Base-by-base conservation (phyloP, 2,888 invertebrate genomes). In the Mimas tiliae region DNA sequence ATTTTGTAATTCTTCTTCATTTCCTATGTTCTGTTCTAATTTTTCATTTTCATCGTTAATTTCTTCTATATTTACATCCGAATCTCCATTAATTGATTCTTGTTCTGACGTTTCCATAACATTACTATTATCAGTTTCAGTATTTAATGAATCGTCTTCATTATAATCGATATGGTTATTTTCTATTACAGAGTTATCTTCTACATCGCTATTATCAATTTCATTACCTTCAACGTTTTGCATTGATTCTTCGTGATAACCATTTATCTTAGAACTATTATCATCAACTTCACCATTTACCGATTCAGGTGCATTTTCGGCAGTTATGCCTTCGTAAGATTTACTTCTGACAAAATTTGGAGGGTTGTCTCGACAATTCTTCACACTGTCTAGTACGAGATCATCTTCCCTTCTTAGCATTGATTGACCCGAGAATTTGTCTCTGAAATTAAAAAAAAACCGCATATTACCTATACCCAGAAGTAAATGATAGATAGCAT, bases 171-270 rank as follows among this genome's bases (percentile, higher is more conserved):
- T 66, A 27, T 79, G 9, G 7, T 48, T 68, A 64, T 81, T 74
- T 12, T 79, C 71, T 9, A 81, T 70, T 1, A 79, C 48, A 74
- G 69, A 53, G 65, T 68, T 34, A 45, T 67, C 72, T 66, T 77
- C 72, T 42, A 6, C 12, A 51, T 79, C 62, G 3, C 70, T 50
- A 0, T 76, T 72, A 66, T 77, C 19, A 19, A 19, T 78, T 34
- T 78, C 77, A 67, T 78, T 77, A 9, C 69, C 63, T 27, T 74
- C 70, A 45, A 52, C 65, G 16, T 78, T 65, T 42, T 42, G 19
- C 19, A 58, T 4, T 58, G 42, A 12, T 42, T 42, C 19, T 11
- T 1, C 58, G 0, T 19, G 16, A 0, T 14, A 7, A 19, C 12
- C 58, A 42, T 16, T 58, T 58, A 38, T 42, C 66, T 65, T 64